Base-by-base conservation (phyloP, 2,888 invertebrate genomes). In the Tridacna gigas region DNA sequence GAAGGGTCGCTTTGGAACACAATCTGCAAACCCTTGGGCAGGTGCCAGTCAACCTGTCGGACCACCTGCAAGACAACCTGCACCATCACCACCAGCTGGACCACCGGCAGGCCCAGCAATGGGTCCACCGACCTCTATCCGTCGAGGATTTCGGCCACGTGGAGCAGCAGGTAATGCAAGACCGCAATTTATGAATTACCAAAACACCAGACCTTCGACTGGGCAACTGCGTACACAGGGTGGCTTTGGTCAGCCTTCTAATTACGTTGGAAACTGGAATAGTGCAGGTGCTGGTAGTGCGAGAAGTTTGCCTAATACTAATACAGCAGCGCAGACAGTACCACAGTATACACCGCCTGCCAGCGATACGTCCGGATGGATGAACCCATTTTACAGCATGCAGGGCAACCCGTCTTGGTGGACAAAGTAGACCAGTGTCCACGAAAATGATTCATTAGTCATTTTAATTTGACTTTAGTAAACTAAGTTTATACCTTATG, bases 61-160 rank as follows among this genome's bases (percentile, higher is more conserved):
- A 22, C 65, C 75, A 47, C 37, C 71, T 22, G 73, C 76, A 15
- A 77, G 80, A 26, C 37, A 37, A 37, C 77, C 66, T 22, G 56
- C 67, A 13, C 78, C 77, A n/a, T 3, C 13, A 7, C 67, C 28
- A 66, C 28, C 25, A 26, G 37, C 37, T 12, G 48, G 22, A 26
- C 47, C 26, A 26, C 26, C 37, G 18, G 37, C 37, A n/a, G 73
- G 73, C 20, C 60, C 77, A 15, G 26, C 26, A 25, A 26, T 28
- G 45, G 83, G 79, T 48, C 82, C 82, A 48, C 78, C 79, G 20
- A 82, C 82, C 12, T 26, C 75, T 22, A 82, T 79, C 37, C 75
- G 78, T 48, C 69, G 82, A 20, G 82, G 78, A 45, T 67, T 48
- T 45, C n/a, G 74, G 7, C 77, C 77, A 56, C 37, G 37, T n/a